phyloP scores from a whole-genome alignment of 1,140 invertebrate species.

The Pollicipes pollicipes region DNA sequence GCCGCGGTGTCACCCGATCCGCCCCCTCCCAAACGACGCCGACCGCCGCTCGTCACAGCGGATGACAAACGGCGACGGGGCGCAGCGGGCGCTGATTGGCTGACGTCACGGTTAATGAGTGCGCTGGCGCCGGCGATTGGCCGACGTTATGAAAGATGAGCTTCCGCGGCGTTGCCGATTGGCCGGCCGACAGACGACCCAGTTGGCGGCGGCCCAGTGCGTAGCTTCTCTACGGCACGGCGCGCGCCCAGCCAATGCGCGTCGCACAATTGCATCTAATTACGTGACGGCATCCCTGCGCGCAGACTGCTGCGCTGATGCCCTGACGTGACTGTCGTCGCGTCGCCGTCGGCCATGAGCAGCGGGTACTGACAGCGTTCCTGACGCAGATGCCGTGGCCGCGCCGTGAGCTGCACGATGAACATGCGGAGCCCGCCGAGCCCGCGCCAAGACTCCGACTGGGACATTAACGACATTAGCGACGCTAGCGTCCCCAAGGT shows the following conservation, averaged over 20 bases:
- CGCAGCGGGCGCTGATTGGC: neutral
- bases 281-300: no score
- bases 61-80: neutral
- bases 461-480: neutral
- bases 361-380: neutral
- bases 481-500: neutral
- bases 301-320: neutral
- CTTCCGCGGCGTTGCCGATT: constrained; percentile 7
- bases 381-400: neutral
- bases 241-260: neutral
- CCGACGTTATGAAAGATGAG: neutral
- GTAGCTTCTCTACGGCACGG: neutral
- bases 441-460: neutral
- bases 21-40: no score
- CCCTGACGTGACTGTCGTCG: neutral
- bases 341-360: no score
- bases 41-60: no score
- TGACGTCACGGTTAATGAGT: constrained; percentile 1
- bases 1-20: no score
- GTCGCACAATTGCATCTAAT: neutral
- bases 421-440: neutral
- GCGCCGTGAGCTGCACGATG: neutral
- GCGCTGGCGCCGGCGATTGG: neutral
- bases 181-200: constrained; percentile 10
- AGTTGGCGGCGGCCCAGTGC: neutral